Conservation (phyloP, 1,140 invertebrate species). For the Arion vulgaris region DNA sequence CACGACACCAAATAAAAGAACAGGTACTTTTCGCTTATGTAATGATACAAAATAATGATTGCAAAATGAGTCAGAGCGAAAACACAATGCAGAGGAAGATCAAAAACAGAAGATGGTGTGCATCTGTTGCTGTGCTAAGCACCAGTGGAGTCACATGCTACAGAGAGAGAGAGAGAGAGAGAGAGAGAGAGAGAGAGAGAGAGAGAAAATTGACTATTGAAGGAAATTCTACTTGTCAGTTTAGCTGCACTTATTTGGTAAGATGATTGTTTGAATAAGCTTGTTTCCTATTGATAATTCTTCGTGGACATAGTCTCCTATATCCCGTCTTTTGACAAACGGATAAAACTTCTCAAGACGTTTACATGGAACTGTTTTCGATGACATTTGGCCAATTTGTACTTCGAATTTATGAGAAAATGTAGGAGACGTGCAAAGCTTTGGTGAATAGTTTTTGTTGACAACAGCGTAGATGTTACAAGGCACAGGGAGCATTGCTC, state of each 20-base stretch:
- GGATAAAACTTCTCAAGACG: slow-evolving; percentile 43
- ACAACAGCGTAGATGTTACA: slow-evolving; percentile 50
- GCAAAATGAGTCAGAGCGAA: too few species aligned
- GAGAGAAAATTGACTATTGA: too few species aligned
- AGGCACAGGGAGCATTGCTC: slow-evolving; percentile 54
- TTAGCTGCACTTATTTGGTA: neutral
- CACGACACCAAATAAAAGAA: too few species aligned
- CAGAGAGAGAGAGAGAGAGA: too few species aligned
- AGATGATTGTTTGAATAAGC: neutral
- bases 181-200: too few species aligned
- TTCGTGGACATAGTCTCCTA: neutral
- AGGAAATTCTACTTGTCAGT: too few species aligned
- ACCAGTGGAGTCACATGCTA: too few species aligned
- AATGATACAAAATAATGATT: too few species aligned
- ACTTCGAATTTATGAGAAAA: slow-evolving; percentile 53
- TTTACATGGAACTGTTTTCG: slow-evolving; percentile 41
- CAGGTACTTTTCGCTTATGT: too few species aligned
- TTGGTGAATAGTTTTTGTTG: slow-evolving; percentile 48
- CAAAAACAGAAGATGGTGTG: too few species aligned
- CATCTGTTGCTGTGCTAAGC: too few species aligned
- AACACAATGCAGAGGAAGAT: too few species aligned
- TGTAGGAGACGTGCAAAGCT: slow-evolving; percentile 47
- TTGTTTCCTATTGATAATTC: neutral
- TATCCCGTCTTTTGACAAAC: slow-evolving; percentile 44
- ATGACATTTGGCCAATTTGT: neutral